Conservation (phyloP, 1,140 invertebrate genomes). For the Drosophila nannoptera region DNA sequence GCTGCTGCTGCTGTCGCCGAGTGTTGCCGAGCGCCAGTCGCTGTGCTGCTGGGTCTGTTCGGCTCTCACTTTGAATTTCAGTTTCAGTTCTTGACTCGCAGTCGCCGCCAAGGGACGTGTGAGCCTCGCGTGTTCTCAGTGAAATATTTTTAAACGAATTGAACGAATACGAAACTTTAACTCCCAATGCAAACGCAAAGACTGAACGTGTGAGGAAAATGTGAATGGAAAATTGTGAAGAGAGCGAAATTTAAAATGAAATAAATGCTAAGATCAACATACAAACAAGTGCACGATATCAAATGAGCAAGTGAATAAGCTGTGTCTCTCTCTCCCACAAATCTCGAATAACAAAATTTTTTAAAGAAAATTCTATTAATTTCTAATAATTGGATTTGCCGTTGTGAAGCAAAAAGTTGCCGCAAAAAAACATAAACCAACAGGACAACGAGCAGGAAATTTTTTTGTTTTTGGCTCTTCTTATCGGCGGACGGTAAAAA, state of each 20-base stretch:
- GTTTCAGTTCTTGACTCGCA: conserved; percentile 67
- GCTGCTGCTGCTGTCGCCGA: conserved; percentile 9
- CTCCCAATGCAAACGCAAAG: conserved; percentile 21
- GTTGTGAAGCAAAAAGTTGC: neutral
- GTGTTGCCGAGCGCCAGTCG: neutral
- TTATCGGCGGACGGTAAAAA: conserved; percentile 18
- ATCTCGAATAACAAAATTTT: conserved; percentile 8
- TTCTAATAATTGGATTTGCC: conserved; percentile 33
- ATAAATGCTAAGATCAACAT: conserved; percentile 7
- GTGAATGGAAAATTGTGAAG: conserved; percentile 17
- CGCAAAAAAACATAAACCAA: conserved; percentile 1
- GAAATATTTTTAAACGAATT: conserved; percentile 26
- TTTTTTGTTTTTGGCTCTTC: neutral
- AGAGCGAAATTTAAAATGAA: neutral
- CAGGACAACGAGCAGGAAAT: conserved; percentile 5
- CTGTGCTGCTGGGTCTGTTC: conserved; percentile 24
- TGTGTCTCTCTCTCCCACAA: conserved; percentile 20
- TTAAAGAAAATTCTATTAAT: conserved; percentile 11
- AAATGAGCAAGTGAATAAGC: conserved; percentile 18
- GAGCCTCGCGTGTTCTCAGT: conserved; percentile 44
- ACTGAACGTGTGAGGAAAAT: conserved; percentile 33
- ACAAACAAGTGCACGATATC: conserved; percentile 24
- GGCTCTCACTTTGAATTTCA: conserved; percentile 45
- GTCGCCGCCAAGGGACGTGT: conserved; percentile 64
- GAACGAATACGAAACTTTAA: conserved; percentile 62